phyloP scores from a whole-genome alignment of 2,797 vertebrate genomes.

The Arctocebus calabarensis region DNA sequence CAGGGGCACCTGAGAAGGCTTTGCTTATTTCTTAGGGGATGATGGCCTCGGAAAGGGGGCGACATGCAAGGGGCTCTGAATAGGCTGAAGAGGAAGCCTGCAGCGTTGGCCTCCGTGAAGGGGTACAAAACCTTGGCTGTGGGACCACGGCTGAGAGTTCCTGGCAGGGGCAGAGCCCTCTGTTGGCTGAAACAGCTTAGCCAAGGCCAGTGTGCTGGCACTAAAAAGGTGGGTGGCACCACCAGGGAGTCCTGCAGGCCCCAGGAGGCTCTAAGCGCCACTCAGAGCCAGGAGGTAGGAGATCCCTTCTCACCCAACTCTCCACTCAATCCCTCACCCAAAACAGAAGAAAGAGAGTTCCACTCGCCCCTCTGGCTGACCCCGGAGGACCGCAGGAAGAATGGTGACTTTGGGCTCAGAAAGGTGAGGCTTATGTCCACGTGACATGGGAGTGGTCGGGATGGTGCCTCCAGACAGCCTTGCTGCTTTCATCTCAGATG shows the following conservation, averaged over 20 bases:
- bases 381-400: background rate
- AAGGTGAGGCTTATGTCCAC: background rate
- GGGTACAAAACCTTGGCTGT: slow-evolving; percentile 39
- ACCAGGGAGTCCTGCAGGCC: background rate
- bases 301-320: background rate
- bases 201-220: slow-evolving; percentile 58
- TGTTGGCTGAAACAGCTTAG: slow-evolving; percentile 54
- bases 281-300: background rate
- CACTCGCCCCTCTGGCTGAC: background rate
- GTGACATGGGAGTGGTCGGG: rapidly evolving
- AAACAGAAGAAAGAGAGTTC: background rate
- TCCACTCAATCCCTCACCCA: background rate
- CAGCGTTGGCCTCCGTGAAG: background rate
- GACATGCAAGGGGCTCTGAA: background rate
- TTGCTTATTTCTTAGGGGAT: background rate
- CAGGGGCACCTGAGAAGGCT: background rate
- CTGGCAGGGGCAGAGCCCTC: slow-evolving; percentile 63
- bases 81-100: background rate
- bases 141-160: slow-evolving; percentile 44
- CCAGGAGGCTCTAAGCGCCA: background rate
- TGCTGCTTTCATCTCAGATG: background rate
- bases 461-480: background rate
- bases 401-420: rapidly evolving
- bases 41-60: background rate
- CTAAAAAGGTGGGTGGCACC: background rate